Evolutionary conservation across 1,140 invertebrate genomes (phyloP), one percentile per base, ranked within the genome.

Genomic region (Pseudomyrmex pallidus): DNA sequence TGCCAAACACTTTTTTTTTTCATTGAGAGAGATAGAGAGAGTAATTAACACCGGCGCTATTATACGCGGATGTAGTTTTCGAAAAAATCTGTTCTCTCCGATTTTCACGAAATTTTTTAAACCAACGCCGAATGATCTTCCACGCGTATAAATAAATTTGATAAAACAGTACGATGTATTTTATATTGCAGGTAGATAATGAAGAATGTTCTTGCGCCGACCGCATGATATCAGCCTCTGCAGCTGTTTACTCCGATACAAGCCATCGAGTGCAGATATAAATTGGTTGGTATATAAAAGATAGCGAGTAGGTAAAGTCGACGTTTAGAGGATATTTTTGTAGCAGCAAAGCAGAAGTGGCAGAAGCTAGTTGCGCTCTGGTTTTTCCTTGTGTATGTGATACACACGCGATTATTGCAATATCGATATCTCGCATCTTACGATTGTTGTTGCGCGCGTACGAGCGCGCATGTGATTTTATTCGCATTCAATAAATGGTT

Each of bases 241-340:
- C 5, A 17, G 52, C 9, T 50, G 17, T 15, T 15, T 48, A n/a
- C 1, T 48, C 44, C 44, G 17, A 13, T 22, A 59, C 12, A 20
- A 9, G 46, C 44, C 25, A 67, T 84, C 67, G 67, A 13, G 25
- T n/a, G 63, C 66, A 83, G 85, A 90, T 90, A 35, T 35, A 89
- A 87, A 72, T 52, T 84, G 54, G 84, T 83, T 74, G 61, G 77
- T 50, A 5, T 5, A 35, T 35, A 82, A 85, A 85, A 87, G 86
- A 89, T 90, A 90, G 74, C 84, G 77, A 90, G 90, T 78, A 84
- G 84, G 87, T 90, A 90, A 91, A 85, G 87, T 91, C 89, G 90
- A 85, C 84, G 85, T 63, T 70, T 35, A 35, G 70, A 87, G 87
- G 91, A 91, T 91, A 91, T 83, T 91, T 90, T 91, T 90, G 84